These are phyloP conservation scores for Calypte anna DNA, from an alignment of 2,113 vertebrate genomes.

Conservation along the genomic window DNA sequence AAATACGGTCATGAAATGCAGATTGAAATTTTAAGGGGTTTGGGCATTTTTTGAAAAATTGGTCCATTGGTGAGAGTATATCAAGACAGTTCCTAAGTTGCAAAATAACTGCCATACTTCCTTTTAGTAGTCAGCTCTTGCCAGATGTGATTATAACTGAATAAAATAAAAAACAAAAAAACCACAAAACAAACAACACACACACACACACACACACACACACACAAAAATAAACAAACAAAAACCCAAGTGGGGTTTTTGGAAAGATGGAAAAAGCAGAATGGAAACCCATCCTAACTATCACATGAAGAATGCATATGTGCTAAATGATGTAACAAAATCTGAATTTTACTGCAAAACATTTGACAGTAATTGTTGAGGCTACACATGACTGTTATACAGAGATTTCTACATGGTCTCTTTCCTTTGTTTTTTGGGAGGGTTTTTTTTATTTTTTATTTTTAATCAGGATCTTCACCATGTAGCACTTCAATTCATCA, in stretches of 20 bases:
- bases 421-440: not conserved
- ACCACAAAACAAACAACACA: no score
- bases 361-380: not conserved
- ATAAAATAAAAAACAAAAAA: not conserved
- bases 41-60: not conserved
- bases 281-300: not conserved
- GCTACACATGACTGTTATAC: not conserved
- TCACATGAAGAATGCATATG: not conserved
- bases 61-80: not conserved
- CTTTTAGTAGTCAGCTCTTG: not conserved
- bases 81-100: not conserved
- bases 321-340: not conserved
- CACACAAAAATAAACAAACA: no score
- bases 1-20: not conserved
- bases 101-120: not conserved
- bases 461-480: not conserved
- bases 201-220: no score
- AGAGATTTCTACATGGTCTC: not conserved
- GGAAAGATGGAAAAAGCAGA: not conserved
- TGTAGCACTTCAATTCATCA: slow-evolving; percentile 27
- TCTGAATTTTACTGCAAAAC: slow-evolving; percentile 12
- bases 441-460: not conserved
- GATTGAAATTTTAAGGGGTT: not conserved
- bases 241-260: not conserved
- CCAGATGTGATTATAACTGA: not conserved